Evolutionary conservation across 1,140 invertebrate genomes (phyloP), one percentile per base, ranked within the genome.

Genomic region (Helicorthomorpha holstii): DNA sequence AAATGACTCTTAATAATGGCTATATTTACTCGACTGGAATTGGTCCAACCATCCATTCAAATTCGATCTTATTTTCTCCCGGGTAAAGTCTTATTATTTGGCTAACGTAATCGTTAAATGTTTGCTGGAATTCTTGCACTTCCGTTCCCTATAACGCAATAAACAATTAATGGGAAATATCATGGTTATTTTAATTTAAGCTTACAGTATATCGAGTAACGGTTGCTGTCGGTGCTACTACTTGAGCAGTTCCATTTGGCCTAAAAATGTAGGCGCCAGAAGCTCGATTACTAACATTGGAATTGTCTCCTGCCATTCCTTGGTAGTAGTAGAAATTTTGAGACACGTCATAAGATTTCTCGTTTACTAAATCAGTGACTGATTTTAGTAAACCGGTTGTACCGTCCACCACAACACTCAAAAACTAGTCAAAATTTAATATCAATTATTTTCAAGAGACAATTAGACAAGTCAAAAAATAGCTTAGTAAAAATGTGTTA

Each of bases 41-140:
- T 0, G 93, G 90, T 25, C 93, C 94, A 54, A 97, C 74, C 0
- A 92, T 69, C 88, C 89, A 98, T 60, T 95, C 82, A 50, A 95
- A 79, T 66, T 97, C 90, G 0, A 88, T 69, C 56, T 73, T 65
- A 45, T 69, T 59, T 1, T 67, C 66, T 38, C 75, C 71, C 49
- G 79, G 73, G 55, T 89, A 87, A 0, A 92, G 58, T 49, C 90
- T 67, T 26, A 92, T 72, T 0, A 84, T 76, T 71, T 94, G 83
- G 23, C 77, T 83, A 0, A 86, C 68, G 83, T 84, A 96, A 12
- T 81, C 71, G 45, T 72, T 75, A 54, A 80, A 76, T 14, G 64
- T 65, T 61, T 90, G 83, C 58, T 87, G 81, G 12, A 94, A 73
- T 73, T 41, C 38, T 41, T 41, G 38, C 38, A 41, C 38, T 41